A percentile compares a stretch with the other conserved stretches of the same genome.
Evolutionary conservation across 2,888 invertebrate genomes (phyloP).

Genomic region (Amiota minor): DNA sequence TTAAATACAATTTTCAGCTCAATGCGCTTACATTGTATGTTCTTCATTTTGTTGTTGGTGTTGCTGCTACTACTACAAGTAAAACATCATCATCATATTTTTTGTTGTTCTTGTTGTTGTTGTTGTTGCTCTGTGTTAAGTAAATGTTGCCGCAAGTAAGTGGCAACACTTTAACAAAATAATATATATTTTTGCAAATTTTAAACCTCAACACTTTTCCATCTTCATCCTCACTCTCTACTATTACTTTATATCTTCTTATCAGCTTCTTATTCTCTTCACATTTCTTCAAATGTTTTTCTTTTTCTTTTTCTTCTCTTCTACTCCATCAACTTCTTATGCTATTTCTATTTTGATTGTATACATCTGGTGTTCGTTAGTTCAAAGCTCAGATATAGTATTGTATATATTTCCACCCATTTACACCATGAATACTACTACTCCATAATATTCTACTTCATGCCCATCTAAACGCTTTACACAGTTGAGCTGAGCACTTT

Average conservation of each 20-base stretch:
- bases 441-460: no score
- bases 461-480: no score
- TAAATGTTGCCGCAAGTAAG: slow-evolving; percentile 66
- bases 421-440: no score
- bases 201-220: background rate
- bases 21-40: slow-evolving; percentile 48
- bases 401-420: no score
- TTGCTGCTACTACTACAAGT: slow-evolving; percentile 38
- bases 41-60: slow-evolving; percentile 5
- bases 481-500: background rate
- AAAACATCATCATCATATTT: slow-evolving; percentile 7
- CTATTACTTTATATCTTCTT: no score
- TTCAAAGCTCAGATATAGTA: background rate
- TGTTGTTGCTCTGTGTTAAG: slow-evolving; percentile 49
- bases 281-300: background rate
- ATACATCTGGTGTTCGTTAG: slow-evolving; percentile 31
- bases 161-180: slow-evolving; percentile 54
- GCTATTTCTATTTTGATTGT: slow-evolving; percentile 37
- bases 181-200: slow-evolving; percentile 30
- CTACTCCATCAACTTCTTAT: slow-evolving; percentile 35
- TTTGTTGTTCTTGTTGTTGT: slow-evolving; percentile 21
- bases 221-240: background rate
- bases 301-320: no score
- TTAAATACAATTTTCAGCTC: slow-evolving; percentile 62
- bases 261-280: background rate